Evolutionary conservation across 2,797 vertebrate genomes (phyloP).

Genomic region (Anguilla pacifica): DNA sequence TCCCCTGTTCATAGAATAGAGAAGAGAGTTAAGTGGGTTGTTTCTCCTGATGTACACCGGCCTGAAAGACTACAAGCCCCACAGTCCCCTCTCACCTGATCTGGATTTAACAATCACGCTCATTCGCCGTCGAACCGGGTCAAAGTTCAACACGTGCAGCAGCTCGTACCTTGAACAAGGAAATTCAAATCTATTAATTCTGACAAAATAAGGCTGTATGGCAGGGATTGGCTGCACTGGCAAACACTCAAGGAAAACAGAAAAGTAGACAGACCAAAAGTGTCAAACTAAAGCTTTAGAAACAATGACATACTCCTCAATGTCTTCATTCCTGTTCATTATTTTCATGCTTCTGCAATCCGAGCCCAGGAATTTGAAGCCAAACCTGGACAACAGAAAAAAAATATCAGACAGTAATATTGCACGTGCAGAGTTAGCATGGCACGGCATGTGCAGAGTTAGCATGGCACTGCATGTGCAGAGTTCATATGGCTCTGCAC

Average conservation of each 20-base stretch:
- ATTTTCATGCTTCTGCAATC: constrained; percentile 87
- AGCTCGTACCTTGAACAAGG: constrained; percentile 81
- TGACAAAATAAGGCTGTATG: neutral
- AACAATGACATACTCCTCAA: constrained; percentile 84
- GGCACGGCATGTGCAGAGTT: neutral
- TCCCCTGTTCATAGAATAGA: constrained; percentile 70
- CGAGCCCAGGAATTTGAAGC: constrained; percentile 92
- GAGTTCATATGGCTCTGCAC: no score
- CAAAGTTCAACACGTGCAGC: constrained; percentile 93
- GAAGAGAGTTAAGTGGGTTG: neutral
- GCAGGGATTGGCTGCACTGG: neutral
- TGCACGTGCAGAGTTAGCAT: neutral
- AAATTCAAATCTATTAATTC: neutral
- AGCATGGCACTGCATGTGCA: neutral
- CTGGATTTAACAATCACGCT: constrained; percentile 88
- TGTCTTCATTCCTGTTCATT: constrained; percentile 83
- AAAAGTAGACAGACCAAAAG: neutral
- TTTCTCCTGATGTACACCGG: neutral
- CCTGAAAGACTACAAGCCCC: neutral
- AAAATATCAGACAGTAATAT: neutral
- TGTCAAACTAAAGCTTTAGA: neutral
- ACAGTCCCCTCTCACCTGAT: constrained; percentile 71
- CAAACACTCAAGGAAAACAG: neutral
- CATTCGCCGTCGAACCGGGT: constrained; percentile 92
- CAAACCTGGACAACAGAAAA: constrained; percentile 77